Evolutionary conservation across 2,113 vertebrate genomes (phyloP).

Genomic region (Tachysurus vachellii): DNA sequence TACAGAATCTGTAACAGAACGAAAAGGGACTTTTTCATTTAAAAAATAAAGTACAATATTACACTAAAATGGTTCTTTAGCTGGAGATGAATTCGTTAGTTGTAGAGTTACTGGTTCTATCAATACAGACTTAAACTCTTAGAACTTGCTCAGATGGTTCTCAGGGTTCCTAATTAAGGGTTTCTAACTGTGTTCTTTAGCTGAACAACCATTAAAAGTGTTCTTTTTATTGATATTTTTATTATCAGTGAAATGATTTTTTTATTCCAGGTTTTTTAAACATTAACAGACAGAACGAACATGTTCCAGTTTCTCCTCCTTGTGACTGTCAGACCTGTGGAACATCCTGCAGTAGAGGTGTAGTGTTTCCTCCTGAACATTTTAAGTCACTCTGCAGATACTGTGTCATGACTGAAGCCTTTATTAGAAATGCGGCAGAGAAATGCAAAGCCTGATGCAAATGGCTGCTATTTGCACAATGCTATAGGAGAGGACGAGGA

Average conservation of each 20-base stretch:
- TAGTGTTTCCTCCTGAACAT: constrained; percentile 34
- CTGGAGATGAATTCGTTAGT: background rate
- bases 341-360: background rate
- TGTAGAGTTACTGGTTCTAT: background rate
- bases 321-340: background rate
- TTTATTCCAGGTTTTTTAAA: background rate
- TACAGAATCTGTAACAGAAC: background rate
- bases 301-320: background rate
- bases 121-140: background rate
- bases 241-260: background rate
- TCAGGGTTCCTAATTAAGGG: background rate
- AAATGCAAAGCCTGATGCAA: constrained; percentile 53
- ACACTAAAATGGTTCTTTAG: background rate
- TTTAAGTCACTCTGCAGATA: constrained; percentile 10
- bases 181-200: background rate
- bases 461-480: constrained; percentile 48
- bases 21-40: background rate
- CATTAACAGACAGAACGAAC: background rate
- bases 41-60: background rate
- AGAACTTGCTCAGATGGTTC: background rate
- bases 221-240: background rate
- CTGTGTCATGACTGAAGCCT: constrained; percentile 12
- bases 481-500: constrained; percentile 28
- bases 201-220: background rate
- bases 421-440: constrained; percentile 35